These are phyloP conservation scores for Silurus meridionalis DNA, from an alignment of 2,113 vertebrate genomes.

Conservation along the genomic window DNA sequence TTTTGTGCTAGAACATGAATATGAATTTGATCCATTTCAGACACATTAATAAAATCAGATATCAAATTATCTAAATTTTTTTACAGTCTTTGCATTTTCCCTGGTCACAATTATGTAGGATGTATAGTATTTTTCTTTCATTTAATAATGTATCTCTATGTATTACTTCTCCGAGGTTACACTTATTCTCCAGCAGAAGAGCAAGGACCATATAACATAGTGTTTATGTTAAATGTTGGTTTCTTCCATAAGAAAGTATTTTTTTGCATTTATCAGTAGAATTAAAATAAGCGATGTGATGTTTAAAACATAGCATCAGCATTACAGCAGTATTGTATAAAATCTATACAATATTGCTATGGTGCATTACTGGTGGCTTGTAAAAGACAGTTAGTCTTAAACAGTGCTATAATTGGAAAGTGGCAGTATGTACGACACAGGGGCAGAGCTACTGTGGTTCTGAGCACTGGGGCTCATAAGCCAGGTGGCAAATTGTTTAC, in stretches of 20 bases:
- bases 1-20: not conserved
- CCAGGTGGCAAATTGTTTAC: conserved; percentile 10
- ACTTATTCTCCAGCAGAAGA: not conserved
- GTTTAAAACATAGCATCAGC: not conserved
- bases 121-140: not conserved
- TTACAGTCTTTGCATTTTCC: not conserved
- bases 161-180: not conserved
- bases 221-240: not conserved
- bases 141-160: not conserved
- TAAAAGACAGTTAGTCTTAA: not conserved
- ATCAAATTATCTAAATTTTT: not conserved
- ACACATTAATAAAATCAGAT: not conserved
- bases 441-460: not conserved
- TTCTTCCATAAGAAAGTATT: not conserved
- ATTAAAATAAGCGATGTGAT: not conserved
- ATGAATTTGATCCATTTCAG: not conserved
- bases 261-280: not conserved
- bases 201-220: not conserved
- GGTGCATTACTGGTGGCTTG: not conserved
- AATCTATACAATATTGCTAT: not conserved
- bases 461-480: not conserved
- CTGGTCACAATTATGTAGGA: not conserved
- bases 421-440: not conserved
- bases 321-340: not conserved
- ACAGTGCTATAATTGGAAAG: not conserved